These are phyloP conservation scores for Plodia interpunctella DNA, from an alignment of 1,140 invertebrate genomes.

Conservation along the genomic window DNA sequence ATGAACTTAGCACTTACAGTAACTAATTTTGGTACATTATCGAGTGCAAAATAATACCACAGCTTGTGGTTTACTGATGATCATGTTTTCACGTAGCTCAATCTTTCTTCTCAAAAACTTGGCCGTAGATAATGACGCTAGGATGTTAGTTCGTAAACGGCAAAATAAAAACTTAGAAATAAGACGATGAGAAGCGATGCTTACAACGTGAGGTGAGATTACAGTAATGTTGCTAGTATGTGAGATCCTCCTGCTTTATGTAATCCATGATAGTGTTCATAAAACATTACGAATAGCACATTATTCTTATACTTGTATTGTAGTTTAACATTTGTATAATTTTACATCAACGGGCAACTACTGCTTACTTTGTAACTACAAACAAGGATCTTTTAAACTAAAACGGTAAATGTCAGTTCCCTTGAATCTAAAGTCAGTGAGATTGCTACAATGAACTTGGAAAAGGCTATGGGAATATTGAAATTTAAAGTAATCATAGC, in stretches of 20 bases:
- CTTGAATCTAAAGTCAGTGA: slow-evolving; percentile 3
- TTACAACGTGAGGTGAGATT: not conserved
- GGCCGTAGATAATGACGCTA: slow-evolving; percentile 9
- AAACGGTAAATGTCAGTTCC: slow-evolving; percentile 4
- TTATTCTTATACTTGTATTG: no score
- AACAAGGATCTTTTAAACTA: not conserved
- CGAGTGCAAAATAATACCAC: slow-evolving; percentile 32
- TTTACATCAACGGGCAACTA: no score
- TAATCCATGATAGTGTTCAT: not conserved
- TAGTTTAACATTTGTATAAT: no score
- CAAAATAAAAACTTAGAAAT: not conserved
- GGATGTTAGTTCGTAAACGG: not conserved
- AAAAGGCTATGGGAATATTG: slow-evolving; percentile 30
- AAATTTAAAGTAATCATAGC: slow-evolving; percentile 37
- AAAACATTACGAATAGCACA: not conserved
- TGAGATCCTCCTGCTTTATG: not conserved
- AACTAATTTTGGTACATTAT: slow-evolving; percentile 47
- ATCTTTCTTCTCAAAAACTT: slow-evolving; percentile 6
- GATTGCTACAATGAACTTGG: slow-evolving; percentile 21
- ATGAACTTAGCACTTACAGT: slow-evolving; percentile 51
- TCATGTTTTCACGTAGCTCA: slow-evolving; percentile 18
- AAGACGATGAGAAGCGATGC: slow-evolving; percentile 19
- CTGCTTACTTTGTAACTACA: not conserved
- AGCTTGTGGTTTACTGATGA: slow-evolving; percentile 38
- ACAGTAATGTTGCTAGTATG: not conserved